Evolutionary conservation across 2,888 invertebrate species (phyloP), one percentile per base, ranked within the genome.

Genomic region (Mylabris sibirica): DNA sequence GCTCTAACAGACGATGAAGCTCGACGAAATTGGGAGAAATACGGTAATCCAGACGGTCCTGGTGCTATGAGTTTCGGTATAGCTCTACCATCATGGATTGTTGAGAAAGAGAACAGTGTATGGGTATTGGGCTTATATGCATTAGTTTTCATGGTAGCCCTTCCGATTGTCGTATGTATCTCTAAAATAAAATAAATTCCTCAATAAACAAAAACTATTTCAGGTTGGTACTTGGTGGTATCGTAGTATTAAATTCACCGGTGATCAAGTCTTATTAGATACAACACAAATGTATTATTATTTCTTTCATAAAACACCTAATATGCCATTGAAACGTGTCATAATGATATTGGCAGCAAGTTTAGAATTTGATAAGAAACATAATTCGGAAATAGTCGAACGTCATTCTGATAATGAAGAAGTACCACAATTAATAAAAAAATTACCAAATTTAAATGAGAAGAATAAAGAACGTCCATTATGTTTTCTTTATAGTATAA

Each of bases 1-100:
- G 98, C 98, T 20, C 88, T 99, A 70, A 99, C 99, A 67, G 98
- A 99, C 87, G 98, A 99, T 75, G 97, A 98, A 84, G 94, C 99
- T 2, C 90, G 96, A 73, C 93, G 93, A 83, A 99, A 99, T 86
- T 99, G 98, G 96, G 98, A 99, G 83, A 96, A 96, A 84, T 98
- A 98, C 89, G 99, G 99, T 24, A 99, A 99, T 88, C 99, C 99
- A 1, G 99, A 99, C 88, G 99, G 99, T 3, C 99, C 99, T 0
- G 98, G 98, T 73, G 99, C 98, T 26, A 99, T 98, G 92, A 97
- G 96, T 79, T 99, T 99, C 89, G 99, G 99, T 68, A 99, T 99
- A 83, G 99, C 99, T 8, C 85, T 99, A 65, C 99, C 99, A 6
- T 98, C 99, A 65, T 99, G 99, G 99, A 98, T 99, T 84, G 98